Evolutionary conservation across 2,797 vertebrate species (phyloP).

Genomic region (Microcaecilia unicolor): DNA sequence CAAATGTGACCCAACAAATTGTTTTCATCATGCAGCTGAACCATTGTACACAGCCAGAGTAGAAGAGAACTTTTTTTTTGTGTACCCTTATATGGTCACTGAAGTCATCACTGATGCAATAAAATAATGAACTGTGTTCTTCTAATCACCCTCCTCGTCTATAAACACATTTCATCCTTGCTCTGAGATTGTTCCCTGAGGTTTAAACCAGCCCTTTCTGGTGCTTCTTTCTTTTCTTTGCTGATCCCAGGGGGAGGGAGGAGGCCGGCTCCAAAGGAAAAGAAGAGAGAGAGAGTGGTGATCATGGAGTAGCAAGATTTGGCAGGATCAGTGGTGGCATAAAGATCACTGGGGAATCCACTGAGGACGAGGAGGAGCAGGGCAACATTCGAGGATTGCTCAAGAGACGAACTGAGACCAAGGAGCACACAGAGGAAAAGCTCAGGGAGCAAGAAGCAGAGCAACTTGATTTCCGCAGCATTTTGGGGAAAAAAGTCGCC

Average conservation of each 20-base stretch:
- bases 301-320: constrained; percentile 47
- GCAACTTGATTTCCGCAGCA: constrained; percentile 79
- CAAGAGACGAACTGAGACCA: constrained; percentile 71
- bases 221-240: constrained; percentile 51
- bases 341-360: constrained; percentile 33
- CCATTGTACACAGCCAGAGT: constrained; percentile 36
- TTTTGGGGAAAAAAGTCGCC: constrained; percentile 70
- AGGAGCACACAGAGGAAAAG: constrained; percentile 72
- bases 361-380: constrained; percentile 41
- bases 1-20: constrained; percentile 55
- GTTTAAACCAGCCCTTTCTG: constrained; percentile 59
- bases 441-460: constrained; percentile 75
- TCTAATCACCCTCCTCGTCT: constrained; percentile 71
- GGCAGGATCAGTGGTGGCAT: constrained; percentile 38
- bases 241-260: constrained; percentile 57
- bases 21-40: constrained; percentile 51
- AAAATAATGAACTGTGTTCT: constrained; percentile 61
- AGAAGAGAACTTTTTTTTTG: constrained; percentile 56
- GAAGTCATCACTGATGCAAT: constrained; percentile 87
- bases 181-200: constrained; percentile 51
- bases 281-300: constrained; percentile 48
- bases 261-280: constrained; percentile 42
- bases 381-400: constrained; percentile 61
- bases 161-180: constrained; percentile 65
- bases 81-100: constrained; percentile 81